Conservation (phyloP, 2,888 invertebrate species). For the Cataglyphis albicans region DNA sequence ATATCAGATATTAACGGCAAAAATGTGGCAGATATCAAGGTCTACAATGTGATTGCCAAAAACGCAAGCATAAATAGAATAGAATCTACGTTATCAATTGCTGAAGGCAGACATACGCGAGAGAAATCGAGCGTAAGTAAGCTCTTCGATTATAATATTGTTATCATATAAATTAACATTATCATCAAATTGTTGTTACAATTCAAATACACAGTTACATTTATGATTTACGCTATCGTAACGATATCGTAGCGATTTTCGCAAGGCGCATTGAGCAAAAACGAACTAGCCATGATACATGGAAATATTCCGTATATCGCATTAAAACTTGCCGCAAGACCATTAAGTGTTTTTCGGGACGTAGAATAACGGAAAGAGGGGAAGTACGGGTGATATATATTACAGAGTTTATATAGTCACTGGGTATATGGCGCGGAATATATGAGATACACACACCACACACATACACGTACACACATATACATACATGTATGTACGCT, state of each 20-base stretch:
- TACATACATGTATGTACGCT: constrained; percentile 81
- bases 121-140: not conserved
- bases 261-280: not conserved
- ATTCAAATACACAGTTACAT: not conserved
- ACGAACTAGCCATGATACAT: not conserved
- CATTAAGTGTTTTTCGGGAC: constrained; percentile 28
- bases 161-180: not conserved
- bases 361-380: constrained; percentile 39
- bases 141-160: not conserved
- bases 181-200: not conserved
- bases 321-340: constrained; percentile 46
- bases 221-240: not conserved
- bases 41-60: not conserved
- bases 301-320: constrained; percentile 34
- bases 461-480: constrained; percentile 82
- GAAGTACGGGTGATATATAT: constrained; percentile 57
- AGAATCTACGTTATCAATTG: not conserved
- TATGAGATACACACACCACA: constrained; percentile 79
- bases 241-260: not conserved
- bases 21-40: not conserved
- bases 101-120: not conserved
- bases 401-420: constrained; percentile 80
- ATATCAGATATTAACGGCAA: not conserved
- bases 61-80: not conserved
- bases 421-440: constrained; percentile 83